These are phyloP conservation scores for Phortica magna DNA, from an alignment of 2,888 invertebrate genomes.

Conservation along the genomic window DNA sequence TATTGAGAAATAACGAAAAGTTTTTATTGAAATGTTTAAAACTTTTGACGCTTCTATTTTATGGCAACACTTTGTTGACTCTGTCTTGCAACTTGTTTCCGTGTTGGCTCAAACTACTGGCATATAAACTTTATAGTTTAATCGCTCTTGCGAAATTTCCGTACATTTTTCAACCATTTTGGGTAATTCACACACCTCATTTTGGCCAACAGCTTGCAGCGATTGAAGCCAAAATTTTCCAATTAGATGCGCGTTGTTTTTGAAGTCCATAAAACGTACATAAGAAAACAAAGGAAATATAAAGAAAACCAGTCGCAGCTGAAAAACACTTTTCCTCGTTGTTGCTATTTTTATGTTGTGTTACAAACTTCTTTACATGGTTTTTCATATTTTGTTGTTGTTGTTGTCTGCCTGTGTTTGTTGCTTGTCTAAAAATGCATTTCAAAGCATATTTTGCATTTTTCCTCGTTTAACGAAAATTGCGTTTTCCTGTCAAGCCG, in stretches of 20 bases:
- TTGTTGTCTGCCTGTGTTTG: not conserved
- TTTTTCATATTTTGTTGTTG: not conserved
- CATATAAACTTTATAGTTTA: no score
- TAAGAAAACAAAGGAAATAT: not conserved
- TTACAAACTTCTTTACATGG: not conserved
- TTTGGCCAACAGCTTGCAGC: not conserved
- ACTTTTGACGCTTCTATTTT: no score
- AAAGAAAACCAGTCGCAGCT: conserved; percentile 10
- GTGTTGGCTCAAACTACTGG: no score
- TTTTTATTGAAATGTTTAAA: no score
- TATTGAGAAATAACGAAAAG: no score
- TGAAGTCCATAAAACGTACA: not conserved
- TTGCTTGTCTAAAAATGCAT: not conserved
- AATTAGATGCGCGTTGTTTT: not conserved
- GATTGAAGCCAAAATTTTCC: not conserved
- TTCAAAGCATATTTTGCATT: conserved; percentile 45
- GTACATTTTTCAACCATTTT: no score
- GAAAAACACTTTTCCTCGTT: conserved; percentile 30
- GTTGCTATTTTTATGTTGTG: conserved; percentile 26
- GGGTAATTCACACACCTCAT: no score
- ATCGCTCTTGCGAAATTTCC: no score
- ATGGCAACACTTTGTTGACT: no score
- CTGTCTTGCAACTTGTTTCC: no score
- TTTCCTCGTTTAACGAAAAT: conserved; percentile 67
- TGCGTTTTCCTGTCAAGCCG: conserved; percentile 68